Evolutionary conservation across 2,797 vertebrate species (phyloP).

Genomic region (Coracias cyanogaster): DNA sequence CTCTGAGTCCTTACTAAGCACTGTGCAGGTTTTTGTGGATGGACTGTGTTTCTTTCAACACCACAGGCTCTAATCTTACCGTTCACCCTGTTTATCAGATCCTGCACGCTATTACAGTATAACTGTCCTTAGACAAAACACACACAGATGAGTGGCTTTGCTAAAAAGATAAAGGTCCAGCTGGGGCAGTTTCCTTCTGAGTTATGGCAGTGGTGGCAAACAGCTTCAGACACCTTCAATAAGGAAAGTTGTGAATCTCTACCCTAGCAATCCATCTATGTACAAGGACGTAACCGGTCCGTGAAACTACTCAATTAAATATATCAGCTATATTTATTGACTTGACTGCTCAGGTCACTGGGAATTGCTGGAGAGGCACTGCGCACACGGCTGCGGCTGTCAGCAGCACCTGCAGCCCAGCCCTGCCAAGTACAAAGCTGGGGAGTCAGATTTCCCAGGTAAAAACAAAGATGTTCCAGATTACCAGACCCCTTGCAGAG

Average conservation of each 20-base stretch:
- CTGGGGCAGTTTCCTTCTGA: not conserved
- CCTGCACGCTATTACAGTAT: not conserved
- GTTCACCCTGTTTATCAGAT: not conserved
- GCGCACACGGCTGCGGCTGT: rapidly evolving
- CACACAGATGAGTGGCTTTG: not conserved
- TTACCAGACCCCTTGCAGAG: not conserved
- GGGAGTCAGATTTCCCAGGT: not conserved
- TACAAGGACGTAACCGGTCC: not conserved
- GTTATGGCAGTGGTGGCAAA: rapidly evolving
- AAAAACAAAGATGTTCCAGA: not conserved
- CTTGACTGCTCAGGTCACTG: not conserved
- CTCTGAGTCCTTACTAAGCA: not conserved
- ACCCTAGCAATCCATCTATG: not conserved
- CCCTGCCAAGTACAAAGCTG: not conserved
- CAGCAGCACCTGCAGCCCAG: not conserved
- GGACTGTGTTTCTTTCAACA: not conserved
- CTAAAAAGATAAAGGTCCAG: not conserved
- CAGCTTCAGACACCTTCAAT: not conserved
- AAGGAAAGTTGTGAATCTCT: not conserved
- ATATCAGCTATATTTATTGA: not conserved
- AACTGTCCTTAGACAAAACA: not conserved
- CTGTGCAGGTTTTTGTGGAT: not conserved
- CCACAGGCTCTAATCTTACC: not conserved
- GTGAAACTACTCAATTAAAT: not conserved
- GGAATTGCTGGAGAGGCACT: rapidly evolving